A percentile compares a stretch with the other conserved stretches of the same genome.
phyloP scores from a whole-genome alignment of 2,888 invertebrate species.

The Caenorhabditis sp. region DNA sequence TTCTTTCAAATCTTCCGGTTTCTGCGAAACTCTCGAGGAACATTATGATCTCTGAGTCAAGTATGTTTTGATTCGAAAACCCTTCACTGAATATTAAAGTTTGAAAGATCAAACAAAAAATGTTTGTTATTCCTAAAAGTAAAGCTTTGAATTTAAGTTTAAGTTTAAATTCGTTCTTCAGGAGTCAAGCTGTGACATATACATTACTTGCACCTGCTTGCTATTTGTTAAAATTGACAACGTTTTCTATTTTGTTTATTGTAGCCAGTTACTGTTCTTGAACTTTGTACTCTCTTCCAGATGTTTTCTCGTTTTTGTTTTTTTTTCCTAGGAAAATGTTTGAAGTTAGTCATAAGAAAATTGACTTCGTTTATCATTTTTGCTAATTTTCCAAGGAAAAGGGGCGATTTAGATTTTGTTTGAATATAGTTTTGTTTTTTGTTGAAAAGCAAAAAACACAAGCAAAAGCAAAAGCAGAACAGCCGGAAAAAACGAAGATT shows the following conservation, averaged over 20 bases:
- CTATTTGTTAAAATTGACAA: not conserved
- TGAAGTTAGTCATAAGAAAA: constrained; percentile 11
- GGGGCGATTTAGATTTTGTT: not conserved
- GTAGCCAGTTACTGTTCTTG: too few relatives aligned
- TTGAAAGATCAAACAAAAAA: too few relatives aligned
- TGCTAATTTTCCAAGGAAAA: constrained; percentile 8
- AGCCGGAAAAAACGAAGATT: constrained; percentile 26
- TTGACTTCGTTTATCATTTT: constrained; percentile 11
- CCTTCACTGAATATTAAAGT: not conserved
- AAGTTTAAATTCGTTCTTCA: too few relatives aligned
- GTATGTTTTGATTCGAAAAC: not conserved
- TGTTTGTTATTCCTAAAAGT: too few relatives aligned
- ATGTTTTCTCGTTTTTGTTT: not conserved
- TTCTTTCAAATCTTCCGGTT: not conserved
- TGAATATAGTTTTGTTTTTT: constrained; percentile 10
- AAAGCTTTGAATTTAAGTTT: too few relatives aligned
- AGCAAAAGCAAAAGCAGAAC: constrained; percentile 9
- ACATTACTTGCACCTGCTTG: not conserved
- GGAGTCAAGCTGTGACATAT: not conserved
- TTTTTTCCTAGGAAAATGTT: not conserved
- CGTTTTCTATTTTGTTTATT: too few relatives aligned
- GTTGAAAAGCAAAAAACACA: constrained; percentile 9
- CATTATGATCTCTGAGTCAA: not conserved
- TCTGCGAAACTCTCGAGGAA: not conserved
- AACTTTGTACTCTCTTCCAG: too few relatives aligned